These are phyloP conservation scores for Torymus auratus DNA, from an alignment of 2,888 invertebrate species.

Conservation along the genomic window DNA sequence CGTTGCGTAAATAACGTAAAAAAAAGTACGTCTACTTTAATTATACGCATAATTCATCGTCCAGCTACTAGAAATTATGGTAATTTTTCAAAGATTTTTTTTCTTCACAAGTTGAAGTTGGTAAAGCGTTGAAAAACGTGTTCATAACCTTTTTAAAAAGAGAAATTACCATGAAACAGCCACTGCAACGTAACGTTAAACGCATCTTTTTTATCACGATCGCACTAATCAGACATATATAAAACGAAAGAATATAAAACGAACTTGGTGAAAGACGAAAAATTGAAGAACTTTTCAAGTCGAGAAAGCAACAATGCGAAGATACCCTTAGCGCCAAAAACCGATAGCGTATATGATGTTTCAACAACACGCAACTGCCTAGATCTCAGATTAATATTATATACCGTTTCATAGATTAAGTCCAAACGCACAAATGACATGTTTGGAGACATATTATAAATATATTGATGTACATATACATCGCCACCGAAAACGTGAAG, in stretches of 20 bases:
- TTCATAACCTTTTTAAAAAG: not conserved
- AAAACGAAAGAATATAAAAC: not conserved
- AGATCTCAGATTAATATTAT: conserved; percentile 70
- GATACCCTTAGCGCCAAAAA: conserved; percentile 17
- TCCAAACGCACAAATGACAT: conserved; percentile 75
- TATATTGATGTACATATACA: conserved; percentile 57
- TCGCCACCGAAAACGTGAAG: not conserved
- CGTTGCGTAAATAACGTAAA: conserved; percentile 8
- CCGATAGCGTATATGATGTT: conserved; percentile 22
- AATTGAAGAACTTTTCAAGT: not conserved
- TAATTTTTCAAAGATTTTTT: conserved; percentile 28
- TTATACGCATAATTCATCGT: conserved; percentile 20
- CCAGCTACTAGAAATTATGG: conserved; percentile 14
- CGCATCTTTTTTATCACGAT: conserved; percentile 6
- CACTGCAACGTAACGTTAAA: conserved; percentile 7
- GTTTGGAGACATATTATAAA: conserved; percentile 67
- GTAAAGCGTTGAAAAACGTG: not conserved
- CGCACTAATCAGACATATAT: not conserved
- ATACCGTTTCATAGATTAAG: conserved; percentile 64
- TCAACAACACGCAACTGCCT: conserved; percentile 73
- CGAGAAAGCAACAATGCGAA: conserved; percentile 7
- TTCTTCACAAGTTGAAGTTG: not conserved
- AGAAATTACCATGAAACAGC: not conserved
- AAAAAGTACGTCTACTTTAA: conserved; percentile 4
- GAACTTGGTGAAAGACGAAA: not conserved